Evolutionary conservation across 1,140 invertebrate species (phyloP).

Genomic region (Drosophila subobscura): DNA sequence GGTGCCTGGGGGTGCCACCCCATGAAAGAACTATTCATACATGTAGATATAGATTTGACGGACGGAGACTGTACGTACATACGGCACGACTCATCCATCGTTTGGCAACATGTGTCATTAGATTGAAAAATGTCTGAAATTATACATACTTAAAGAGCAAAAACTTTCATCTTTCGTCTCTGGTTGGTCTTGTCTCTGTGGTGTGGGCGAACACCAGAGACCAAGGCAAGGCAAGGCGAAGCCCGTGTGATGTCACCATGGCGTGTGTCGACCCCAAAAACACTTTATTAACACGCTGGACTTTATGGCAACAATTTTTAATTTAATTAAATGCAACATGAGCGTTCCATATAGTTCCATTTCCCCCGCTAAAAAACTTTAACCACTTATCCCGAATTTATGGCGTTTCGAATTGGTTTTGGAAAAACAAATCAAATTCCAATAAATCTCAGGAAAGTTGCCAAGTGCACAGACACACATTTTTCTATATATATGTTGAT

Average conservation of each 20-base stretch:
- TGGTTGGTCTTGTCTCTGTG: conserved; percentile 25
- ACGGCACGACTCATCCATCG: conserved; percentile 65
- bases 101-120: conserved; percentile 59
- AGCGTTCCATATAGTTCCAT: conserved; percentile 22
- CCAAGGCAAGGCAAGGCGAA: conserved; percentile 51
- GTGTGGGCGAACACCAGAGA: conserved; percentile 45
- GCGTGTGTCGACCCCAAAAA: conserved; percentile 53
- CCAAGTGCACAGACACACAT: conserved; percentile 30
- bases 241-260: conserved; percentile 69
- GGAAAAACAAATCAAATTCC: conserved; percentile 41
- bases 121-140: conserved; percentile 51
- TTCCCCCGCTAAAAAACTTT: not conserved
- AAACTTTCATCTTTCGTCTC: conserved; percentile 50
- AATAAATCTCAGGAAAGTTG: conserved; percentile 40
- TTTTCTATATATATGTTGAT: conserved; percentile 21
- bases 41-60: conserved; percentile 11
- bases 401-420: not conserved
- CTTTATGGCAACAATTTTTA: conserved; percentile 32
- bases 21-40: conserved; percentile 3
- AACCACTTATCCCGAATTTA: too few relatives aligned
- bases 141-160: conserved; percentile 41
- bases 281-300: conserved; percentile 55
- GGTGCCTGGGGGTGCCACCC: not conserved
- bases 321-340: conserved; percentile 70
- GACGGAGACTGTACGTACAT: conserved; percentile 10